Percentiles rank a stretch among this genome's conserved stretches.
These are phyloP conservation scores for Ennomos quercinarius DNA, from an alignment of 2,888 invertebrate genomes.

Conservation along the genomic window DNA sequence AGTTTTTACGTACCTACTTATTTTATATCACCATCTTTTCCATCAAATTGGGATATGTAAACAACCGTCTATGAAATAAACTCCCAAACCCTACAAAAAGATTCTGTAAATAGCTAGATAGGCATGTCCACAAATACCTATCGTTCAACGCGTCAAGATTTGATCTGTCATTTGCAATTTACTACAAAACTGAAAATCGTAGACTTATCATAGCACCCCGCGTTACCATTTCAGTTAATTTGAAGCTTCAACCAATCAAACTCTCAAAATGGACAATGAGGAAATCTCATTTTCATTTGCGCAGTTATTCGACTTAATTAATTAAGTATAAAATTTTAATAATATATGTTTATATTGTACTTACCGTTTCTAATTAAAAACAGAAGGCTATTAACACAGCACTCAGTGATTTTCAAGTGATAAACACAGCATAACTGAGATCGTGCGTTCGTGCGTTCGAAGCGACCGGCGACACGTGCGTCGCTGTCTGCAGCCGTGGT, in stretches of 20 bases:
- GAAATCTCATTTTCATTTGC: conserved; percentile 7
- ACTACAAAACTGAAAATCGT: conserved; percentile 28
- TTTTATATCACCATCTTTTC: too few relatives aligned
- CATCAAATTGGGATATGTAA: too few relatives aligned
- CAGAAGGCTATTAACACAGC: conserved; percentile 49
- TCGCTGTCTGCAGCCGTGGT: conserved; percentile 55
- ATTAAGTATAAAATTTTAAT: not conserved
- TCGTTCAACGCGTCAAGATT: conserved; percentile 46
- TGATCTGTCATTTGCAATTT: conserved; percentile 51
- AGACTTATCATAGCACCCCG: conserved; percentile 30
- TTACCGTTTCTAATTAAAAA: conserved; percentile 56
- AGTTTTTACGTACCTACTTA: too few relatives aligned
- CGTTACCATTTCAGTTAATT: conserved; percentile 16
- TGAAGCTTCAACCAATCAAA: conserved; percentile 1
- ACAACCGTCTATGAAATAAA: too few relatives aligned
- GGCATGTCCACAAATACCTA: conserved; percentile 31
- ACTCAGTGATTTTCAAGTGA: conserved; percentile 56
- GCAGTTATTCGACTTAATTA: conserved; percentile 5
- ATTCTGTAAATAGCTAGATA: too few relatives aligned
- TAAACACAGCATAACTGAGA: conserved; percentile 71
- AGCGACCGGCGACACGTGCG: conserved; percentile 50
- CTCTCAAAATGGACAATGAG: not conserved
- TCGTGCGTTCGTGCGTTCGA: conserved; percentile 49
- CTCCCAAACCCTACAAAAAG: too few relatives aligned
- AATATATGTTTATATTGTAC: conserved; percentile 35